Evolutionary conservation across 2,797 vertebrate genomes (phyloP).

Genomic region (Gymnodraco acuticeps): DNA sequence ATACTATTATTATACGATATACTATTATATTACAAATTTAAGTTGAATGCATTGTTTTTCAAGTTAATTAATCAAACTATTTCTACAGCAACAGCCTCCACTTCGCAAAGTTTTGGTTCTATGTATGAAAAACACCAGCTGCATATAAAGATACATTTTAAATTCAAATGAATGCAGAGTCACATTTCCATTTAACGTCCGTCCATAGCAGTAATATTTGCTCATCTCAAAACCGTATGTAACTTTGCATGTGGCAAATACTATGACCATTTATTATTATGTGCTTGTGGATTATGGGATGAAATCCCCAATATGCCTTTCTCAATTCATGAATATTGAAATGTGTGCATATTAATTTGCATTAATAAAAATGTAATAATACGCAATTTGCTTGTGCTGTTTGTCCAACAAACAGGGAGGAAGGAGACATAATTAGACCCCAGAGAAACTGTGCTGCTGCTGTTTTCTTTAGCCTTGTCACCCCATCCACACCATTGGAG

Average conservation of each 20-base stretch:
- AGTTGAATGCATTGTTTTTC: neutral
- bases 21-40: neutral
- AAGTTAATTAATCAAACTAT: neutral
- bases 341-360: constrained; percentile 51
- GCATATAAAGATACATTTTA: neutral
- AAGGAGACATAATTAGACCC: constrained; percentile 49
- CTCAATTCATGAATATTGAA: constrained; percentile 62
- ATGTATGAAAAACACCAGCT: neutral
- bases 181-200: constrained; percentile 17
- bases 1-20: no score
- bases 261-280: constrained; percentile 34
- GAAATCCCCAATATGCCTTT: constrained; percentile 40
- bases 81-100: neutral
- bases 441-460: constrained; percentile 31
- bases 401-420: constrained; percentile 56
- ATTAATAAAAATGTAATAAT: constrained; percentile 61
- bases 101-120: neutral
- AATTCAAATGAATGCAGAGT: constrained; percentile 13
- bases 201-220: neutral
- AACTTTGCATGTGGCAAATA: constrained; percentile 35
- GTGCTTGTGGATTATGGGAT: constrained; percentile 23
- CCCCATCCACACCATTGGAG: constrained; percentile 35
- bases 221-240: neutral
- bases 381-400: constrained; percentile 58
- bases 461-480: constrained; percentile 12